Conservation (phyloP, 2,113 vertebrate species). For the Ibidorhyncha struthersii region DNA sequence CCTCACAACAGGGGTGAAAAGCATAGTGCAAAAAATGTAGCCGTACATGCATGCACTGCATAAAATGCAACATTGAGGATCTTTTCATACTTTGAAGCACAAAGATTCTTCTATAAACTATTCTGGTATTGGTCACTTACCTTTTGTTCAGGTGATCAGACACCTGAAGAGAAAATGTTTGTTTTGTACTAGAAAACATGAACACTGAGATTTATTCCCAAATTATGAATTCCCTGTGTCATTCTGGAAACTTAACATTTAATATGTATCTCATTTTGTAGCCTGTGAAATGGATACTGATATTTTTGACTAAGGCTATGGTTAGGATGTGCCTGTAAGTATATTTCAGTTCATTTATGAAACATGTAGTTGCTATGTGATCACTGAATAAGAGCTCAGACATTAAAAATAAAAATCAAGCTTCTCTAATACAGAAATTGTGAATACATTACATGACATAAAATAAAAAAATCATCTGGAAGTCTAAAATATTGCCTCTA, state of each 20-base stretch:
- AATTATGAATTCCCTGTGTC: not conserved
- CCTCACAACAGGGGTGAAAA: not conserved
- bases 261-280: not conserved
- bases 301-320: not conserved
- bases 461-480: not conserved
- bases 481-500: not conserved
- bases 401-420: not conserved
- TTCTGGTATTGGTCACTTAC: not conserved
- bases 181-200: not conserved
- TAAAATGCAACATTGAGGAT: not conserved
- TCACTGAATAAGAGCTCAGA: not conserved
- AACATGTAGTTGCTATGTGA: not conserved
- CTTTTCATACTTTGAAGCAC: not conserved
- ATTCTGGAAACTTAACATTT: not conserved
- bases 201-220: not conserved
- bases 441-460: not conserved
- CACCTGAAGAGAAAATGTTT: not conserved
- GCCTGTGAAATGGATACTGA: not conserved
- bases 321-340: not conserved
- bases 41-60: accelerated
- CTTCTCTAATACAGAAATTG: not conserved
- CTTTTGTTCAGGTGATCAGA: not conserved
- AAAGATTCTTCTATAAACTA: not conserved
- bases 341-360: not conserved
- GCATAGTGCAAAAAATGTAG: not conserved